Evolutionary conservation across 1,140 invertebrate species (phyloP).

Genomic region (Leptinotarsa texana): DNA sequence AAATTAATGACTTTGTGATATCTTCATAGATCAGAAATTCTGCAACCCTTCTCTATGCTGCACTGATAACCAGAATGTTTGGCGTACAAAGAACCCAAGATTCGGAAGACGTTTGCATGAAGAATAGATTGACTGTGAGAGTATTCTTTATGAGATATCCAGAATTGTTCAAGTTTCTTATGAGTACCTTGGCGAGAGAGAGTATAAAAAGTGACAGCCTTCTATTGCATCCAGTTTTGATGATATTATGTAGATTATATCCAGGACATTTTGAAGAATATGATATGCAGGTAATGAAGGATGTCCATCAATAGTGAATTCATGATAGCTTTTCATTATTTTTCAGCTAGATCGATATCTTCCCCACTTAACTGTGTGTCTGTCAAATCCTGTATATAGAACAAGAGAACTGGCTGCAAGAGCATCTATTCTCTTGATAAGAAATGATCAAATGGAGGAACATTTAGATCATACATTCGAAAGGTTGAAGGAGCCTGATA

Average conservation of each 20-base stretch:
- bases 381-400: constrained; percentile 64
- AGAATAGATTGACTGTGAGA: constrained; percentile 77
- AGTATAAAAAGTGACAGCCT: constrained; percentile 52
- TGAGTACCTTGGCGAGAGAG: constrained; percentile 66
- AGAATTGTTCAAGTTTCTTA: constrained; percentile 75
- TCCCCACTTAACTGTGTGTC: constrained; percentile 58
- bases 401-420: constrained; percentile 69
- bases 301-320: background rate
- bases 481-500: constrained; percentile 36
- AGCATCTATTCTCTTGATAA: constrained; percentile 68
- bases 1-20: constrained; percentile 14
- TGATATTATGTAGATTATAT: constrained; percentile 79
- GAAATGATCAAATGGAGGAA: constrained; percentile 47
- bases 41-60: constrained; percentile 80
- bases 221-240: constrained; percentile 74
- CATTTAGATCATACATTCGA: constrained; percentile 51
- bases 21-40: constrained; percentile 77
- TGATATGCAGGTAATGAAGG: constrained; percentile 64
- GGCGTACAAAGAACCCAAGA: constrained; percentile 80
- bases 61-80: constrained; percentile 87
- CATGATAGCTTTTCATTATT: constrained; percentile 7
- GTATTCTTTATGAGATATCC: constrained; percentile 88
- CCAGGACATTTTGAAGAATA: constrained; percentile 66
- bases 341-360: constrained; percentile 57
- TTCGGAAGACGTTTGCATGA: constrained; percentile 70